Percentiles rank a stretch among this genome's conserved stretches.
phyloP scores from a whole-genome alignment of 1,140 invertebrate genomes.

The Lerema accius region DNA sequence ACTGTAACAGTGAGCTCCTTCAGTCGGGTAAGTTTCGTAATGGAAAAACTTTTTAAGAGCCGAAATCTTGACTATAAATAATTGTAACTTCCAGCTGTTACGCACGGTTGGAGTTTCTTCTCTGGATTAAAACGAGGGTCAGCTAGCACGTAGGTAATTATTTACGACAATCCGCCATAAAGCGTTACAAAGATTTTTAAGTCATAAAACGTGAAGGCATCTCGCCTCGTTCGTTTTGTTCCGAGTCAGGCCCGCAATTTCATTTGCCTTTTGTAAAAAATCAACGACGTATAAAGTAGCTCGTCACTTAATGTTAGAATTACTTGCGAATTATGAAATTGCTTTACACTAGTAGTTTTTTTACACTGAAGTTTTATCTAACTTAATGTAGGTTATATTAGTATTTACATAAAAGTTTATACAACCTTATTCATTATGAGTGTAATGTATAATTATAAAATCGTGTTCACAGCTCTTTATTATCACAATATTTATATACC shows the following conservation, averaged over 20 bases:
- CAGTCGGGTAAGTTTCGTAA: slow-evolving; percentile 57
- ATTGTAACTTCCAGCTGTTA: slow-evolving; percentile 72
- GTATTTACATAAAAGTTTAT: too few species aligned
- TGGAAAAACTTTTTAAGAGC: slow-evolving; percentile 72
- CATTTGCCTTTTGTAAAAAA: background rate
- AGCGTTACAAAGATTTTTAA: slow-evolving; percentile 49
- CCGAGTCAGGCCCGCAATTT: background rate
- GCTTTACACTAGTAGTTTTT: too few species aligned
- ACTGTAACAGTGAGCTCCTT: slow-evolving; percentile 37
- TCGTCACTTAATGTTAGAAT: background rate
- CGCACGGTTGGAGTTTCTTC: slow-evolving; percentile 57
- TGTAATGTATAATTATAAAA: too few species aligned
- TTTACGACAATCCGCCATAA: slow-evolving; percentile 50
- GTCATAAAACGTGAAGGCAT: slow-evolving; percentile 54
- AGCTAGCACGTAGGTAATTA: slow-evolving; percentile 70
- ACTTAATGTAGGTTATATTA: too few species aligned
- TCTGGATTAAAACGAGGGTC: slow-evolving; percentile 57
- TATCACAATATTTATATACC: too few species aligned
- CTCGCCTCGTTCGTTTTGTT: slow-evolving; percentile 8
- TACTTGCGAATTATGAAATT: background rate
- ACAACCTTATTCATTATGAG: too few species aligned
- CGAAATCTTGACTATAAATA: slow-evolving; percentile 73
- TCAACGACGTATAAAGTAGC: background rate
- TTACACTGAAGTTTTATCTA: too few species aligned
- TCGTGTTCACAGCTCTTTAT: too few species aligned